Conservation (phyloP, 1,140 invertebrate genomes). For the Physella acuta region DNA sequence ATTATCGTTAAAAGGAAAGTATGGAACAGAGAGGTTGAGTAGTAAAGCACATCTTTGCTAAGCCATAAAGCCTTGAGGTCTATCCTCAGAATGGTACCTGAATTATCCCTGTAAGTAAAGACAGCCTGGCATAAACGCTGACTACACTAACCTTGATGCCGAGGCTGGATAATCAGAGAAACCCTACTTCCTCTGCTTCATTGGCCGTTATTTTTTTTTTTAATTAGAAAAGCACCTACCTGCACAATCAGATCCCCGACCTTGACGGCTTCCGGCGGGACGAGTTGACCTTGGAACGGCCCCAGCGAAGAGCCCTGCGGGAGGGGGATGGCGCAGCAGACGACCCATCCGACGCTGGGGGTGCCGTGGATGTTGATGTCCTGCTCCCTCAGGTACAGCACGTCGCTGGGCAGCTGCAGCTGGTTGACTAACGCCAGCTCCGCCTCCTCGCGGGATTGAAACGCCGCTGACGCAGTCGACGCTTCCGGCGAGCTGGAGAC, state of each 20-base stretch:
- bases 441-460: slow-evolving; percentile 16
- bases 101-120: too few species aligned
- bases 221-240: too few species aligned
- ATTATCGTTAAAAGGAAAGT: too few species aligned
- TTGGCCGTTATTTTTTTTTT: too few species aligned
- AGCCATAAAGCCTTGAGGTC: too few species aligned
- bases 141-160: too few species aligned
- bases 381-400: slow-evolving; percentile 44
- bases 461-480: background rate
- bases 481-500: background rate
- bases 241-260: slow-evolving; percentile 45
- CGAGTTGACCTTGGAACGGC: slow-evolving; percentile 44
- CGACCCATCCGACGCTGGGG: slow-evolving; percentile 36
- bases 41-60: too few species aligned
- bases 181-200: too few species aligned
- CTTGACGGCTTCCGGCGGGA: slow-evolving; percentile 38
- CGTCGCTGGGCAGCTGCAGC: slow-evolving; percentile 46
- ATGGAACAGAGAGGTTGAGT: too few species aligned
- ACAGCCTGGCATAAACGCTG: too few species aligned
- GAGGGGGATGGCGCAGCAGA: slow-evolving; percentile 45
- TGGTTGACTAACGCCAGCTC: slow-evolving; percentile 35
- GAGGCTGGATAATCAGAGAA: too few species aligned
- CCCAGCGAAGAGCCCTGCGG: slow-evolving; percentile 45
- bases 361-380: slow-evolving; percentile 37
- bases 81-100: too few species aligned